These are phyloP conservation scores for Oriolus oriolus DNA, from an alignment of 2,113 vertebrate species.

Conservation along the genomic window DNA sequence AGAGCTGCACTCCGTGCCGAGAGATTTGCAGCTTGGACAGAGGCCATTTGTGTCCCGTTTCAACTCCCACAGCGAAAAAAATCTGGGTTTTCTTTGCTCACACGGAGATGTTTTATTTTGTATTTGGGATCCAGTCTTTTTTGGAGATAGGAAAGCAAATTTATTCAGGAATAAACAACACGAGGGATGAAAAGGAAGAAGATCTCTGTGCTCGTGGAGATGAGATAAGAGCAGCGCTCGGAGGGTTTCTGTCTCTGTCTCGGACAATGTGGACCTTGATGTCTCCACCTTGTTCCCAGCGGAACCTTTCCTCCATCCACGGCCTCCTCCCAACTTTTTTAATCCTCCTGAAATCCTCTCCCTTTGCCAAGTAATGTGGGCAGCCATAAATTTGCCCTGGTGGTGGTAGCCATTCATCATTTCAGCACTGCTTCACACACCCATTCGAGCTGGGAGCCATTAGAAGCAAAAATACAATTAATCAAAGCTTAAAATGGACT, in stretches of 20 bases:
- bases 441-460: not conserved
- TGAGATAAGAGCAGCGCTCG: not conserved
- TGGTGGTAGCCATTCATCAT: constrained; percentile 1
- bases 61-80: not conserved
- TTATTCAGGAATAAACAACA: not conserved
- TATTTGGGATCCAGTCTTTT: not conserved
- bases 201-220: not conserved
- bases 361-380: constrained; percentile 10
- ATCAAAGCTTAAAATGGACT: not conserved
- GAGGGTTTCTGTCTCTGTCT: not conserved
- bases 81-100: fast-evolving
- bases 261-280: not conserved
- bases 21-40: not conserved
- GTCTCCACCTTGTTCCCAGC: not conserved
- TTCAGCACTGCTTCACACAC: not conserved
- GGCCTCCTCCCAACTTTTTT: not conserved
- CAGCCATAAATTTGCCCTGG: constrained; percentile 27
- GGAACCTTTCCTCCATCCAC: not conserved
- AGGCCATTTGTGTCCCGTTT: not conserved
- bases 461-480: not conserved
- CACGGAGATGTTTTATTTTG: not conserved
- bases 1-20: not conserved
- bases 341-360: not conserved
- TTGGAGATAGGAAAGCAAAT: not conserved
- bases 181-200: not conserved